Evolutionary conservation across 1,140 invertebrate genomes (phyloP).

Genomic region (Epicauta chinensis): DNA sequence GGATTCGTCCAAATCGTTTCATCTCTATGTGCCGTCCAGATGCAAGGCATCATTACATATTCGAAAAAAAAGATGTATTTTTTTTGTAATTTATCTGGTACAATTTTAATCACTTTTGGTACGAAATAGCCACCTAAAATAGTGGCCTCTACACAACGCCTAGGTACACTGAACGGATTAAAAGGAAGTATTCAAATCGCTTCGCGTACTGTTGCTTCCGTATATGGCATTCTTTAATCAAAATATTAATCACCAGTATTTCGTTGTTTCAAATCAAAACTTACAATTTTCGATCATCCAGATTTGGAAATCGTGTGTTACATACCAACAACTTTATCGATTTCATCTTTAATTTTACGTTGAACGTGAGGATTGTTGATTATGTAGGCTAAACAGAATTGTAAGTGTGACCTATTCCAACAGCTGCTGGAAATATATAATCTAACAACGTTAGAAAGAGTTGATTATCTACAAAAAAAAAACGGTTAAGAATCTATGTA

Average conservation of each 20-base stretch:
- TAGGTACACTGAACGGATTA: slow-evolving; percentile 44
- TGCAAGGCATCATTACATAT: slow-evolving; percentile 42
- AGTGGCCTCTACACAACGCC: slow-evolving; percentile 40
- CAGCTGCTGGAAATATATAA: slow-evolving; percentile 56
- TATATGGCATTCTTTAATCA: slow-evolving; percentile 44
- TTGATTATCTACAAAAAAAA: too few relatives aligned
- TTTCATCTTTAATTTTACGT: slow-evolving; percentile 51
- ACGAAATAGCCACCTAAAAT: slow-evolving; percentile 45
- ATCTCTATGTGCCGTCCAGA: slow-evolving; percentile 44
- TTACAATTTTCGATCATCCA: slow-evolving; percentile 44
- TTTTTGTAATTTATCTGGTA: too few relatives aligned
- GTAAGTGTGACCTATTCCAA: slow-evolving; percentile 57
- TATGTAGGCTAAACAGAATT: slow-evolving; percentile 52
- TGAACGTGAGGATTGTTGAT: slow-evolving; percentile 52
- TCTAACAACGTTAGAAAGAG: slow-evolving; percentile 47
- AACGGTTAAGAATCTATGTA: too few relatives aligned
- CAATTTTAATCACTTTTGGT: slow-evolving; percentile 45
- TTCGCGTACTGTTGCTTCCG: slow-evolving; percentile 47
- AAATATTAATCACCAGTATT: neutral
- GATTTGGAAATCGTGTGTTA: slow-evolving; percentile 37
- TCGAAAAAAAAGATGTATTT: too few relatives aligned
- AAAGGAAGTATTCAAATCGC: slow-evolving; percentile 45
- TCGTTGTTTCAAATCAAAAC: neutral
- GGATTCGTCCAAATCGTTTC: slow-evolving; percentile 49
- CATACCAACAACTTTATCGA: slow-evolving; percentile 50